Evolutionary conservation across 1,140 invertebrate species (phyloP), one percentile per base, ranked within the genome.

Genomic region (Drosophila quadrilineata): DNA sequence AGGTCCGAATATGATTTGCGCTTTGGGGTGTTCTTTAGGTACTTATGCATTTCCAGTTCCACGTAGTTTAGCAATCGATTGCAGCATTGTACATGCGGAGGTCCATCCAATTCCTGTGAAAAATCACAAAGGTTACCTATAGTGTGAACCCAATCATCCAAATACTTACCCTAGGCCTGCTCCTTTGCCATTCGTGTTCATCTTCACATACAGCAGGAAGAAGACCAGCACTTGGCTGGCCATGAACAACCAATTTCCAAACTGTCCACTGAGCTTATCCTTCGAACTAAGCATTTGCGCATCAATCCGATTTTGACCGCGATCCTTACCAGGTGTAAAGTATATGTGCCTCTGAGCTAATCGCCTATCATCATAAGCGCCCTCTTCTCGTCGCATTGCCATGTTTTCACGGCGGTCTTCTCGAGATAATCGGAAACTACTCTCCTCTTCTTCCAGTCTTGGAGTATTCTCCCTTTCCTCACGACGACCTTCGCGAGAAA

Each of bases 121-220:
- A 24, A 26, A 26, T n/a, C n/a, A n/a, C n/a, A n/a, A n/a, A n/a
- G n/a, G n/a, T n/a, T n/a, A n/a, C n/a, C n/a, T n/a, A n/a, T n/a
- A n/a, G n/a, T n/a, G n/a, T n/a, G n/a, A 24, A 9, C 26, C 1
- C n/a, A 26, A 8, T 43, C 0, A 21, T 1, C 1, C 1, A 10
- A 22, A 22, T 16, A 24, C 69, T 46, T 40, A 82, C 77, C 73
- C 59, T 1, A 84, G 17, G 1, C 26, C 10, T n/a, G 45, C 29
- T 10, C 73, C 77, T 17, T 80, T 80, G 12, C 38, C 41, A 8
- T 48, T 69, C 24, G 33, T 54, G 22, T 36, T 77, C 3, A 70
- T 57, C 17, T 70, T 82, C 10, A 63, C 35, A 40, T 84, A 82
- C 9, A 82, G 59, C 0, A 71, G 29, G 5, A 74, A 35, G 33